Evolutionary conservation across 2,113 vertebrate genomes (phyloP).

Genomic region (Telmatochromis sp.): DNA sequence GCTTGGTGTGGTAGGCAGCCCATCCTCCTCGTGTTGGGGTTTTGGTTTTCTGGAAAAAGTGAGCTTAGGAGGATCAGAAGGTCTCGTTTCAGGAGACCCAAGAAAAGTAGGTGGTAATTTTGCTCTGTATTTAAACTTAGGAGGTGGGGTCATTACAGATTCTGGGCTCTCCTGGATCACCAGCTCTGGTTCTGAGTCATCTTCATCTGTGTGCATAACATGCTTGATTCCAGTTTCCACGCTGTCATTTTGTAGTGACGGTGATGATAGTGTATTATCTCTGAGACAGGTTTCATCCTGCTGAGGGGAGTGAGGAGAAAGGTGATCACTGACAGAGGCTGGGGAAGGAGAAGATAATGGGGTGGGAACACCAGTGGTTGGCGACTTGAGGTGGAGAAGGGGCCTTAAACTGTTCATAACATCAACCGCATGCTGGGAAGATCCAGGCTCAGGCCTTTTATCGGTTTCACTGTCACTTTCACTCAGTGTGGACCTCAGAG

Average conservation of each 20-base stretch:
- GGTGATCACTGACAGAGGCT: background rate
- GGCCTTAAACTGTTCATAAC: slow-evolving; percentile 47
- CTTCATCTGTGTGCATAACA: slow-evolving; percentile 53
- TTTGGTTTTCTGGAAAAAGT: background rate
- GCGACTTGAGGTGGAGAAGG: background rate
- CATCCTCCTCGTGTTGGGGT: background rate
- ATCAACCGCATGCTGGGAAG: background rate
- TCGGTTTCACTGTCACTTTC: background rate
- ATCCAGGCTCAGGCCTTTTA: background rate
- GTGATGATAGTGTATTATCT: background rate
- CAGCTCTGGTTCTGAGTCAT: slow-evolving; percentile 71
- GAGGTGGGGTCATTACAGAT: slow-evolving; percentile 35
- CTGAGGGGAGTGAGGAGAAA: slow-evolving; percentile 1
- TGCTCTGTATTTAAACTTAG: slow-evolving; percentile 46
- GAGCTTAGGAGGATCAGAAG: background rate
- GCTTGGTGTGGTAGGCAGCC: background rate
- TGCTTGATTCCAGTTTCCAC: background rate
- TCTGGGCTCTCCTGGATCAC: slow-evolving; percentile 75
- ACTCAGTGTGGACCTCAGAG: slow-evolving; percentile 29
- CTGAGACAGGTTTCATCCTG: slow-evolving; percentile 8
- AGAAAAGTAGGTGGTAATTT: slow-evolving; percentile 6
- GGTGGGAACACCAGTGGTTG: background rate
- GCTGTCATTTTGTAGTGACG: slow-evolving; percentile 31
- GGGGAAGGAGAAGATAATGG: background rate
- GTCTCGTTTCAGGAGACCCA: slow-evolving; percentile 1